Evolutionary conservation across 2,797 vertebrate species (phyloP).

Genomic region (Melopsittacus undulatus): DNA sequence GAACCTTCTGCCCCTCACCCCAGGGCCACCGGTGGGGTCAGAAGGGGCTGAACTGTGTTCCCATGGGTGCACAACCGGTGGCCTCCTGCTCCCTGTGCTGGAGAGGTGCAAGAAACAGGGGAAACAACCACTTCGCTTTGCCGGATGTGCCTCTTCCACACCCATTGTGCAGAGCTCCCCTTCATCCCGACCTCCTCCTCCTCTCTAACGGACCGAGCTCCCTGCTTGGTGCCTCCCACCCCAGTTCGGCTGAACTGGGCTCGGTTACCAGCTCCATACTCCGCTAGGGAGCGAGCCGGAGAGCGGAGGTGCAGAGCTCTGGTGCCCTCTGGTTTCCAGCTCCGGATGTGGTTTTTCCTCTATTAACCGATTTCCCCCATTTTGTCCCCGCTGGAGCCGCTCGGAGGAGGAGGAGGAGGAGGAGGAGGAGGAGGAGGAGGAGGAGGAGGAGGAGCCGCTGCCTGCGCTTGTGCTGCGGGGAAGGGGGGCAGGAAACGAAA

Average conservation of each 20-base stretch:
- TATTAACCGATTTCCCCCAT: accelerated
- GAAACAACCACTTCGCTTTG: accelerated
- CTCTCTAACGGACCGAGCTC: background rate
- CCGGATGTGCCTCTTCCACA: accelerated
- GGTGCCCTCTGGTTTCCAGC: constrained; percentile 26
- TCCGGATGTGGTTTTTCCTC: background rate
- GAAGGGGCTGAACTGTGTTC: background rate
- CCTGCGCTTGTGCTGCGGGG: background rate
- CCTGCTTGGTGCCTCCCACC: background rate
- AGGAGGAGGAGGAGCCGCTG: background rate
- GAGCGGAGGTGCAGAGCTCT: background rate
- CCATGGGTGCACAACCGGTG: accelerated
- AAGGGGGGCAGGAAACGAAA: background rate
- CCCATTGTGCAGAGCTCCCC: background rate
- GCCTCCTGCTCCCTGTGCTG: background rate
- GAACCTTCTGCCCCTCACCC: background rate
- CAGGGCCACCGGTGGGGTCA: accelerated
- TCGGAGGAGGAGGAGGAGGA: too few species aligned
- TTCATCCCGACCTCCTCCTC: background rate
- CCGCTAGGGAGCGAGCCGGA: background rate
- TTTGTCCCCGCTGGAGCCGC: background rate
- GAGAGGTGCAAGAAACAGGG: background rate
- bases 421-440: too few species aligned
- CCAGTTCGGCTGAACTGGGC: background rate
- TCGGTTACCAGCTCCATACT: background rate